Percentiles rank a stretch among this genome's conserved stretches.
Conservation (phyloP, 2,113 vertebrate genomes). For the Rhombomys opimus region DNA sequence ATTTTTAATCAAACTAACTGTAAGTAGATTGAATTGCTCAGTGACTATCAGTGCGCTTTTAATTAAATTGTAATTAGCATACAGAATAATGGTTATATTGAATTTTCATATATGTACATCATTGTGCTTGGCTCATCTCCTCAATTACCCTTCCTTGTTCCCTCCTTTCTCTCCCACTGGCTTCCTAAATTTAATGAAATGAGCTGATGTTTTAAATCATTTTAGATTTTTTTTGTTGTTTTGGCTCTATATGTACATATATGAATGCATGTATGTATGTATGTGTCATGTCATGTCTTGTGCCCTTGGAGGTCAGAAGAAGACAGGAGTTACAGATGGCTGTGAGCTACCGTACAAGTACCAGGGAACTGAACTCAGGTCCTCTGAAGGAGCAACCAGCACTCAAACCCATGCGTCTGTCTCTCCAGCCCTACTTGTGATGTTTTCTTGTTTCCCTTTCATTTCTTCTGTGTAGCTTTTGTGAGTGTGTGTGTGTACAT, state of each 20-base stretch:
- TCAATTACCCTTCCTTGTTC: neutral
- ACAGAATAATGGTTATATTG: neutral
- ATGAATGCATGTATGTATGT: neutral
- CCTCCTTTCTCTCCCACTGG: neutral
- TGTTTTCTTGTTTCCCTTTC: neutral
- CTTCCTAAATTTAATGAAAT: conserved; percentile 21
- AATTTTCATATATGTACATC: neutral
- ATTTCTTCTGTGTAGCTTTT: conserved; percentile 40
- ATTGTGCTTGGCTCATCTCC: neutral
- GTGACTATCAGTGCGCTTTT: neutral
- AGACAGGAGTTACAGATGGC: neutral
- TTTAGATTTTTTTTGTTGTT: neutral
- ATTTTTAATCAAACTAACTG: conserved; percentile 26
- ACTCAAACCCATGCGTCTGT: neutral
- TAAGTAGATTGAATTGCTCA: conserved; percentile 16
- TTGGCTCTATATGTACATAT: neutral
- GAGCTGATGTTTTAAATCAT: neutral
- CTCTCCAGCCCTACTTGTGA: neutral
- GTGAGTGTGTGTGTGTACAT: neutral
- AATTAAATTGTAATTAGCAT: neutral
- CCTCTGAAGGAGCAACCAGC: neutral
- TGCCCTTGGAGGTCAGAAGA: no score
- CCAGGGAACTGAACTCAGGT: neutral
- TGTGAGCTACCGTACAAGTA: neutral
- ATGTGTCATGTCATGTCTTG: neutral